Conservation (phyloP, 2,113 vertebrate species). For the Myotis yumanensis region DNA sequence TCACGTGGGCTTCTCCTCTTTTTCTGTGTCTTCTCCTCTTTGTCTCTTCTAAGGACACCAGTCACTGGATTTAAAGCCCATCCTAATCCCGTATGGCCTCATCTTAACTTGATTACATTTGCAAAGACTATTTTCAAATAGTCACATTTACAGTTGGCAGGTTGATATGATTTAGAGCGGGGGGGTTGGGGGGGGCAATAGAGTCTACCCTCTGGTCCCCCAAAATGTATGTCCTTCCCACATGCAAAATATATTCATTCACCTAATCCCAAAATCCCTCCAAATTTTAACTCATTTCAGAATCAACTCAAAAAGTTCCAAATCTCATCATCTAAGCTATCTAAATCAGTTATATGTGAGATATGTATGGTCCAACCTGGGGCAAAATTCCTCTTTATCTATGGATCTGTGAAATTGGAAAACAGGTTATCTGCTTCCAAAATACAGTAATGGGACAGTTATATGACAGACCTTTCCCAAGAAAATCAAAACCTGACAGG, state of each 20-base stretch:
- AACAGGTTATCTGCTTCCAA: background rate
- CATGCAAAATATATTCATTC: background rate
- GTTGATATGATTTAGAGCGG: background rate
- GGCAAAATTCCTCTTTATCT: background rate
- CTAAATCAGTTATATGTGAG: background rate
- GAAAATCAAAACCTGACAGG: background rate
- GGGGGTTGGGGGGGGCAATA: background rate
- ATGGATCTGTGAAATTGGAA: background rate
- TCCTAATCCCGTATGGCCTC: background rate
- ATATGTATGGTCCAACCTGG: background rate
- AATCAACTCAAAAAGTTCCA: background rate
- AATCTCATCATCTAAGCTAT: background rate
- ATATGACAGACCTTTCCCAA: background rate
- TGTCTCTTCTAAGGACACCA: background rate
- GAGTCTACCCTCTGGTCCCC: background rate
- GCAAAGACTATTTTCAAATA: conserved; percentile 2
- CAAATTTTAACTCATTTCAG: conserved; percentile 14
- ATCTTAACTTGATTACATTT: background rate
- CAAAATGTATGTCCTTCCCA: background rate
- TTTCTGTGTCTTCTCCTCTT: background rate
- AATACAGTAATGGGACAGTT: background rate
- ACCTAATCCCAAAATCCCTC: background rate
- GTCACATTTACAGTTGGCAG: background rate
- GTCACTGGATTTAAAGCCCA: background rate
- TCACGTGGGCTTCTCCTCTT: background rate